phyloP scores from a whole-genome alignment of 2,113 vertebrate genomes.

The cattle (Bos taurus) region DNA sequence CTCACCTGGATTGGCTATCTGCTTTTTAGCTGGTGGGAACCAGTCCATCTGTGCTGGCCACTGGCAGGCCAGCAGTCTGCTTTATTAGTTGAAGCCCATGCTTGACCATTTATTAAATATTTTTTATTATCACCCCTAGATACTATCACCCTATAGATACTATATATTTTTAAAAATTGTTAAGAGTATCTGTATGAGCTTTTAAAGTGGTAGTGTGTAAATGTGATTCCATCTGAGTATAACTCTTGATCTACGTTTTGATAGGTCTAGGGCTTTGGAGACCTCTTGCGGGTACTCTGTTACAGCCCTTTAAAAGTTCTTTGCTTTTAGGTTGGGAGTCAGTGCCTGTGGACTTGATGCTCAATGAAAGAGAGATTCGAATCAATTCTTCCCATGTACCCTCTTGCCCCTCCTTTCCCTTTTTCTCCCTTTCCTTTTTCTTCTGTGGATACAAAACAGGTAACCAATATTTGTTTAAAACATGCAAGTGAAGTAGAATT shows the following conservation, averaged over 20 bases:
- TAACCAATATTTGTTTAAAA: neutral
- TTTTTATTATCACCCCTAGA: neutral
- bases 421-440: too few species aligned
- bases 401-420: neutral
- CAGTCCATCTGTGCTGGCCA: neutral
- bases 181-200: neutral
- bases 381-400: neutral
- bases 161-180: neutral
- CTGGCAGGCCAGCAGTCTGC: neutral
- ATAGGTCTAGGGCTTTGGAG: neutral
- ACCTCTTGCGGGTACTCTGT: neutral
- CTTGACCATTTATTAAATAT: neutral
- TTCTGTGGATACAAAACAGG: neutral
- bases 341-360: neutral
- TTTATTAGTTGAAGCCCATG: neutral
- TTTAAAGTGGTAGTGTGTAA: neutral
- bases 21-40: neutral
- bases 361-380: neutral
- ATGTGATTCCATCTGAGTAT: neutral
- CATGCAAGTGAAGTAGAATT: neutral
- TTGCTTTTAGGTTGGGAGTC: neutral
- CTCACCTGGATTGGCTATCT: neutral
- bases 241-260: neutral
- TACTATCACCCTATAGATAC: neutral
- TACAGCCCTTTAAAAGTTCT: neutral